Conservation (phyloP, 1,140 invertebrate species). For the Drosophila nannoptera region DNA sequence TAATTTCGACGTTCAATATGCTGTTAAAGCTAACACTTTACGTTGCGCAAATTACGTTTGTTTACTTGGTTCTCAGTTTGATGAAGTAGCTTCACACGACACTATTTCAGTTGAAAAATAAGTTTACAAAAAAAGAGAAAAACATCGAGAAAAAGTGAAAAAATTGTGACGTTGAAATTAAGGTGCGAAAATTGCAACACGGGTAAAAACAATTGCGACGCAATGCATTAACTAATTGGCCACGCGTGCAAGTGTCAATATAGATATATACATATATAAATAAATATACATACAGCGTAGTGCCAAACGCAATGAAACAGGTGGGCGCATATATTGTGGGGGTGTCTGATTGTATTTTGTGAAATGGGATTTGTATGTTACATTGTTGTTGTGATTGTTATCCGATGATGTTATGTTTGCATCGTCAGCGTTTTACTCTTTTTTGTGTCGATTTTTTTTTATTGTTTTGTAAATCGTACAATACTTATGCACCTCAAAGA, state of each 20-base stretch:
- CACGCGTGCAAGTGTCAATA: slow-evolving; percentile 38
- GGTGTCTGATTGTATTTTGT: slow-evolving; percentile 21
- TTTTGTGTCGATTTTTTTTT: slow-evolving; percentile 16
- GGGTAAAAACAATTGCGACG: slow-evolving; percentile 33
- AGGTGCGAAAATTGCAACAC: slow-evolving; percentile 42
- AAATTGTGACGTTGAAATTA: slow-evolving; percentile 27
- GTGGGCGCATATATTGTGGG: slow-evolving; percentile 46
- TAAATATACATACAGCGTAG: slow-evolving; percentile 12
- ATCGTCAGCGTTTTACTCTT: slow-evolving; percentile 30
- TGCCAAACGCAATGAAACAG: slow-evolving; percentile 59
- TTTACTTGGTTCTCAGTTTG: slow-evolving; percentile 40
- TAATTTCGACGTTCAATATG: not conserved
- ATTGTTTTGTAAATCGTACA: slow-evolving; percentile 32
- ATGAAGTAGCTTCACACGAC: slow-evolving; percentile 30
- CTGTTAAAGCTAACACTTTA: slow-evolving; percentile 10
- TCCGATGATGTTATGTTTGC: slow-evolving; percentile 44
- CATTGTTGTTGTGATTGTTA: slow-evolving; percentile 14
- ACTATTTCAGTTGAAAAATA: slow-evolving; percentile 16
- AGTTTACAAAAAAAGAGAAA: slow-evolving; percentile 8
- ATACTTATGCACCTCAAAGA: not conserved
- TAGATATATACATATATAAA: not conserved
- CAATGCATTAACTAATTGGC: slow-evolving; percentile 47
- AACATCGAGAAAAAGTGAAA: slow-evolving; percentile 14
- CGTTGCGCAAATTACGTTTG: slow-evolving; percentile 30
- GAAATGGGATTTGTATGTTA: slow-evolving; percentile 26